Base-by-base conservation (phyloP, 2,797 vertebrate species). In the Philypnodon macrostomus region DNA sequence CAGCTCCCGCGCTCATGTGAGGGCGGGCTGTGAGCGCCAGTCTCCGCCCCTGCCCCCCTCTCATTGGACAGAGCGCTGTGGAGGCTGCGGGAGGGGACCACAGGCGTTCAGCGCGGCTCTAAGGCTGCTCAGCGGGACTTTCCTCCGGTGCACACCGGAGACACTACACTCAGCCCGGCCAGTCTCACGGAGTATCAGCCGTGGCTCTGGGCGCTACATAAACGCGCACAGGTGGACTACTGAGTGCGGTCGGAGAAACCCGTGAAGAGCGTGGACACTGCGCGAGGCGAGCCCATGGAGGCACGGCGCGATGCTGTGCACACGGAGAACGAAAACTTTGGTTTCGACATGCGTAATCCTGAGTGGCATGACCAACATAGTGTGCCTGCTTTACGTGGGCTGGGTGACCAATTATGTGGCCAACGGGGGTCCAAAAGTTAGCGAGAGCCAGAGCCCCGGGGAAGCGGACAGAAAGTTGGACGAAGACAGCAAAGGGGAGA, bases 261-360 rank as follows among this genome's bases (percentile, higher is more conserved):
- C 92, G 87, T 90, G 52, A 34, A 67, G 47, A 59, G n/a, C 15
- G 14, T 32, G 31, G 31, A 32, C 15, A n/a, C n/a, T 4, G 23
- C 53, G 17, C 17, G 19, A 26, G 15, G 31, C 26, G 29, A 64
- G 59, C 63, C 47, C 63, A 38, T 58, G 93, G 93, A 94, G 93
- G 88, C 87, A 90, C 85, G 85, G 88, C 85, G 94, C 91, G 67
- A 97, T 98, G 95, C 90, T 93, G 85, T 98, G 94, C 89, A 89
- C 92, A 82, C 91, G 95, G 87, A 97, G 95, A 91, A 95, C 94
- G 84, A 97, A 97, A 94, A 95, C 95, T 93, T 95, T 97, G 84
- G 94, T 98, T 87, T 97, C 94, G 77, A 96, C 94, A 58, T 97
- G 96, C 74, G 95, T 98, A 77, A 95, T 98, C 85, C 83, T 97